Base-by-base conservation (phyloP, 2,113 vertebrate genomes). In the Rhadina sibilatrix region DNA sequence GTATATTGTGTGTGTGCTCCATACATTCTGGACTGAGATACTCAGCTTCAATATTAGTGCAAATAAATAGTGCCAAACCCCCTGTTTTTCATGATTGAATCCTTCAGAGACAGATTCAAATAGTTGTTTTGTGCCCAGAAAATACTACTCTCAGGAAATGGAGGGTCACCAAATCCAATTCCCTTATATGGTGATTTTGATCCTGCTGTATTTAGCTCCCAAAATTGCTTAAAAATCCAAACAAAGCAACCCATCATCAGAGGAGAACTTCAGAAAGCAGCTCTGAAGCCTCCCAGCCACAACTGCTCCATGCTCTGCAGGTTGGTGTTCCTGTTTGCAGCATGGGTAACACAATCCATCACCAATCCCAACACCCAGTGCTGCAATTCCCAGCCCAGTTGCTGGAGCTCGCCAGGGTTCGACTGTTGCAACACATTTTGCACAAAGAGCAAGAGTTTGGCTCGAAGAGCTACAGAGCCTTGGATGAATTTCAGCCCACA, bases 221-320 rank as follows among this genome's bases (percentile, higher is more conserved):
- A 64, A 49, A 86, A 28, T 52, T 35, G 30, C 37, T 86, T 42
- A 30, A 88, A 88, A 95, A 92, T 79, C 76, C 76, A 93, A 90
- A 83, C 79, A 92, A 93, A 93, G 76, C 68, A 56, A 46, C 60
- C 31, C 33, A 49, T 75, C 28, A 31, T 11, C 78, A 53, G 22
- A 92, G 52, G 19, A 94, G 79, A 71, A 71, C 68, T 87, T 80
- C 49, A 92, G 71, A 60, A 78, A 93, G 72, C 85, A 46, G 76
- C 83, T 93, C 86, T 56, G 85, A 75, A 92, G 64, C 88, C 64
- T 93, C 83, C 79, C 89, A 96, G 93, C 90, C 94, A 60, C 54
- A 80, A 20, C 50, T 90, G 83, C 88, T 74, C 81, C 46, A 42
- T 71, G 72, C 89, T 90, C 64, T 92, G 83, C 93, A 94, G 94